phyloP scores from a whole-genome alignment of 2,113 vertebrate genomes.

The Dryoscopus gambensis region DNA sequence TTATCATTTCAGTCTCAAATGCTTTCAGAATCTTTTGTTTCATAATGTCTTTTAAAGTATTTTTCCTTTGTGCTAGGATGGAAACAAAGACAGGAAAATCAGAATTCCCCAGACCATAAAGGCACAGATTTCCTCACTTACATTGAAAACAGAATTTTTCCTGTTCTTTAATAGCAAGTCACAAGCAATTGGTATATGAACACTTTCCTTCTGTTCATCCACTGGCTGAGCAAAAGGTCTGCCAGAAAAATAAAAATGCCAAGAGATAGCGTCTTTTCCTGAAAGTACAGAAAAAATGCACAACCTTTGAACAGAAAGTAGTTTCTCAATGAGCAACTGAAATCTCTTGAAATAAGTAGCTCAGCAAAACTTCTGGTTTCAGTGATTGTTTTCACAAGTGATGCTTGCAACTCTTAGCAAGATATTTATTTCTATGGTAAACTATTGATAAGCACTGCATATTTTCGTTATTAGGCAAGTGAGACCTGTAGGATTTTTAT shows the following conservation, averaged over 20 bases:
- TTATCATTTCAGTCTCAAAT: neutral
- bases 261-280: neutral
- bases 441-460: neutral
- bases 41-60: neutral
- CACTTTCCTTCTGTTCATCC: neutral
- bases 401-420: neutral
- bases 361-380: neutral
- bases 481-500: neutral
- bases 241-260: neutral
- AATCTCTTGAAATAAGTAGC: neutral
- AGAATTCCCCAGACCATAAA: neutral
- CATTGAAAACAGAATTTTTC: neutral
- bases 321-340: neutral
- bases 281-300: neutral
- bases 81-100: conserved; percentile 55
- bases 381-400: neutral
- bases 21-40: conserved; percentile 3
- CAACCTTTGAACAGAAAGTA: neutral
- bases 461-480: neutral
- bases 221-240: neutral
- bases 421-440: neutral
- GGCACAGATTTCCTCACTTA: conserved; percentile 26
- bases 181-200: neutral
- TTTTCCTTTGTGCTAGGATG: neutral
- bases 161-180: neutral